Evolutionary conservation across 2,888 invertebrate genomes (phyloP).

Genomic region (Rhyacophila evoluta): DNA sequence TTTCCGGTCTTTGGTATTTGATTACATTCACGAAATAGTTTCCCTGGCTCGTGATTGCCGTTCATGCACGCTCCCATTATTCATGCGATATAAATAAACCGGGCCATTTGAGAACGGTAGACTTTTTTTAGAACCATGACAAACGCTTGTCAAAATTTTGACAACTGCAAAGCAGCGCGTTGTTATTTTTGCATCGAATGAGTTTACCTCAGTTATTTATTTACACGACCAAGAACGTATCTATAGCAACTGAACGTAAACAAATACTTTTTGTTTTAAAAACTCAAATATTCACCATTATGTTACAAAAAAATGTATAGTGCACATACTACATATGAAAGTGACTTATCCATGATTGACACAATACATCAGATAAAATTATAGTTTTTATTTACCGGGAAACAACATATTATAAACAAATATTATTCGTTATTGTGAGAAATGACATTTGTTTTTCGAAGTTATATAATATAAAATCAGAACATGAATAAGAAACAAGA

Average conservation of each 20-base stretch:
- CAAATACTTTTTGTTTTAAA: no score
- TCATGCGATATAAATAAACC: background rate
- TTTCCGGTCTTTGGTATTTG: slow-evolving; percentile 22
- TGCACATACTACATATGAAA: no score
- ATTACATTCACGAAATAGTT: slow-evolving; percentile 24
- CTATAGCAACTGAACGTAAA: background rate
- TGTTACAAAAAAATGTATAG: no score
- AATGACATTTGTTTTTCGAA: no score
- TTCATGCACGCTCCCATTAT: background rate
- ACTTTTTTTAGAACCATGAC: slow-evolving; percentile 3
- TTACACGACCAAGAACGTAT: background rate
- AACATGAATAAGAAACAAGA: no score
- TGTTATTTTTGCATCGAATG: background rate
- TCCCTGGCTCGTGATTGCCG: background rate
- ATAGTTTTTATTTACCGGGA: no score
- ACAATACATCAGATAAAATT: no score
- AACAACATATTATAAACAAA: no score
- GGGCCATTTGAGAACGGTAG: background rate
- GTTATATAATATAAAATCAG: no score
- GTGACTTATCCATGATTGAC: no score
- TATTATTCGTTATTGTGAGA: no score
- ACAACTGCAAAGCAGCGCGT: background rate
- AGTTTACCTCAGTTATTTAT: background rate
- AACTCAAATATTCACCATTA: no score
- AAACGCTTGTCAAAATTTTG: background rate